Conservation (phyloP, 2,888 invertebrate species). For the Asteroscopus sphinx region DNA sequence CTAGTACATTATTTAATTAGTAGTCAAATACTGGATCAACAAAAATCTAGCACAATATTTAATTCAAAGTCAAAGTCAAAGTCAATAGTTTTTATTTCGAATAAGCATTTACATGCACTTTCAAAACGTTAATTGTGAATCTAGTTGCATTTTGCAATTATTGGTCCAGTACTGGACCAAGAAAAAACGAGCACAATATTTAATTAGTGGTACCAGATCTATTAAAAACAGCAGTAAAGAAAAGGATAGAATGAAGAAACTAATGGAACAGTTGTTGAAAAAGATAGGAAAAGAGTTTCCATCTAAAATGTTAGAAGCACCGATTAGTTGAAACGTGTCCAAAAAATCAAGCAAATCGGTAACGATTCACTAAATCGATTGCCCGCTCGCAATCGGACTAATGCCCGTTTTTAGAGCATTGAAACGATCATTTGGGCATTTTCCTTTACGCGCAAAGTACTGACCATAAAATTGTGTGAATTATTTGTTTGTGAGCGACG, state of each 20-base stretch:
- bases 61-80: no score
- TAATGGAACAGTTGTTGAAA: background rate
- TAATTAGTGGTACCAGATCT: background rate
- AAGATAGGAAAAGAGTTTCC: slow-evolving; percentile 19
- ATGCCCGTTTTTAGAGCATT: slow-evolving; percentile 45
- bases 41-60: no score
- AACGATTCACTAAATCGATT: slow-evolving; percentile 53
- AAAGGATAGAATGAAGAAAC: background rate
- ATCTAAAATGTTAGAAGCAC: slow-evolving; percentile 29
- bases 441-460: slow-evolving; percentile 56
- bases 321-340: slow-evolving; percentile 55
- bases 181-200: no score
- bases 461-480: slow-evolving; percentile 53
- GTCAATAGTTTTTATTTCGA: no score
- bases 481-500: slow-evolving; percentile 54
- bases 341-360: slow-evolving; percentile 51
- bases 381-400: slow-evolving; percentile 49
- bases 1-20: no score
- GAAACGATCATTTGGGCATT: slow-evolving; percentile 47
- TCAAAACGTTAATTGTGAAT: no score
- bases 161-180: no score
- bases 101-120: no score
- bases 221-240: no score
- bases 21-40: no score
- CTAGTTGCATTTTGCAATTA: no score